These are phyloP conservation scores for Crenuchus spilurus DNA, from an alignment of 2,797 vertebrate species.

Conservation along the genomic window DNA sequence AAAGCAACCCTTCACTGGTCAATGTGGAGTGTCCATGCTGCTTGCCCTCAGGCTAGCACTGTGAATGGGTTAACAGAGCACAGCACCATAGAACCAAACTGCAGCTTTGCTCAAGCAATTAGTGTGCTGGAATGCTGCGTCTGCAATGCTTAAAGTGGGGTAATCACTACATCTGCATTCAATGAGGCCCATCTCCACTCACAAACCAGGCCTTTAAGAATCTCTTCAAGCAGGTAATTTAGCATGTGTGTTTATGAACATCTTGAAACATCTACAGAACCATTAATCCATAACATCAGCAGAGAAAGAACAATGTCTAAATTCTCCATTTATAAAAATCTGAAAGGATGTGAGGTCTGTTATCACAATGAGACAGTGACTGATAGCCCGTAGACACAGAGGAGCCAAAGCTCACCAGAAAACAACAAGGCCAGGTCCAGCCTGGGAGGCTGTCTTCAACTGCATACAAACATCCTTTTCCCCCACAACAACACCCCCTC, in stretches of 20 bases:
- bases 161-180: not conserved
- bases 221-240: not conserved
- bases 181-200: not conserved
- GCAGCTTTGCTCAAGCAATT: not conserved
- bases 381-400: not conserved
- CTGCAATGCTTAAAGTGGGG: not conserved
- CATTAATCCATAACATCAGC: not conserved
- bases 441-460: slow-evolving; percentile 23
- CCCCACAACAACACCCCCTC: slow-evolving; percentile 20
- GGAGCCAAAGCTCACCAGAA: slow-evolving; percentile 25
- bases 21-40: slow-evolving; percentile 1
- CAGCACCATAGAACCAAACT: not conserved
- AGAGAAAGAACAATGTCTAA: not conserved
- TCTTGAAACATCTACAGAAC: not conserved
- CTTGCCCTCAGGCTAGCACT: not conserved
- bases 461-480: slow-evolving; percentile 25
- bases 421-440: slow-evolving; percentile 21
- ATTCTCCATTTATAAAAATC: no score
- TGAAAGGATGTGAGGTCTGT: not conserved
- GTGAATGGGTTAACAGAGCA: not conserved
- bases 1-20: not conserved
- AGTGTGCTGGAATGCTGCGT: not conserved
- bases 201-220: not conserved
- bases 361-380: slow-evolving; percentile 13
- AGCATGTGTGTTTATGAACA: not conserved